These are phyloP conservation scores for Lithobates sylvaticus DNA, from an alignment of 2,797 vertebrate genomes.

Conservation along the genomic window DNA sequence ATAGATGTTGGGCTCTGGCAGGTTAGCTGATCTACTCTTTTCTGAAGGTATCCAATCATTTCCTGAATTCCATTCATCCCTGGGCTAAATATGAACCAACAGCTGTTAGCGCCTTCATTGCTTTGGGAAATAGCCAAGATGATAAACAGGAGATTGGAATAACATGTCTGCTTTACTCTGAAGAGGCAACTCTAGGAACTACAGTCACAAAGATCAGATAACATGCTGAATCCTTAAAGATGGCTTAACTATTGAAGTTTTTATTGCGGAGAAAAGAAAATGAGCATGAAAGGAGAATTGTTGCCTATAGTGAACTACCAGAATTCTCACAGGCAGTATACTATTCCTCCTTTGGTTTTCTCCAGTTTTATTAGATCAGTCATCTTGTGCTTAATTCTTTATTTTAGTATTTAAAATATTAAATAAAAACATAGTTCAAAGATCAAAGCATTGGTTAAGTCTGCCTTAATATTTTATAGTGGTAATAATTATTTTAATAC, in stretches of 20 bases:
- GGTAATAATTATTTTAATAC: no score
- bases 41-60: constrained; percentile 78
- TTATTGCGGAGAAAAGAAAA: background rate
- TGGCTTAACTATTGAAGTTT: background rate
- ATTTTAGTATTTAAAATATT: no score
- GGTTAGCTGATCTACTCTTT: constrained; percentile 72
- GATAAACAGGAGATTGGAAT: constrained; percentile 45
- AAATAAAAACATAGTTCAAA: no score
- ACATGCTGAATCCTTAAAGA: background rate
- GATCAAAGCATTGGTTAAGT: no score
- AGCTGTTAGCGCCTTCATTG: constrained; percentile 54
- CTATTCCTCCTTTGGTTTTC: no score
- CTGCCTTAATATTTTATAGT: no score
- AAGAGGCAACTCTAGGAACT: constrained; percentile 23
- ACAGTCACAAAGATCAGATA: background rate
- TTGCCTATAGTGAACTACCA: background rate
- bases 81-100: constrained; percentile 69
- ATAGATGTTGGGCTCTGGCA: constrained; percentile 71
- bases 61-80: constrained; percentile 73
- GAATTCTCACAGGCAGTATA: no score
- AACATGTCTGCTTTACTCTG: constrained; percentile 17
- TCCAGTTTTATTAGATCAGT: no score
- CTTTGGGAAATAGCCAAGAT: background rate
- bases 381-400: no score
- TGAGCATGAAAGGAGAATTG: background rate